These are phyloP conservation scores for Parotia lawesii DNA, from an alignment of 2,113 vertebrate species.

Conservation along the genomic window DNA sequence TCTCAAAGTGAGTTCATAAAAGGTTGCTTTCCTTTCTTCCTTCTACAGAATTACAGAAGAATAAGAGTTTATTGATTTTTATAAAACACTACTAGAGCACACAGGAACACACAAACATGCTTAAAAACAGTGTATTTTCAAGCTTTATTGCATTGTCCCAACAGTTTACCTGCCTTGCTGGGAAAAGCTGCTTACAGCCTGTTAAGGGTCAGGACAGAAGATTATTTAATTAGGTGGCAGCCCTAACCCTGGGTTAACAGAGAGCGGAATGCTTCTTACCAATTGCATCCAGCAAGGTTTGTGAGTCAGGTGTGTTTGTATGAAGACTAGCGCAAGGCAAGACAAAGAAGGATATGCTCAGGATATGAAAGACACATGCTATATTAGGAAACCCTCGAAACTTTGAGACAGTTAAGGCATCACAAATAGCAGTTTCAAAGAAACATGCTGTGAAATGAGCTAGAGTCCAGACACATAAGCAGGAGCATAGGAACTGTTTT, in stretches of 20 bases:
- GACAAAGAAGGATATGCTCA: background rate
- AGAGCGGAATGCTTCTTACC: background rate
- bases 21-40: background rate
- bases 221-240: slow-evolving; percentile 51
- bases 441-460: background rate
- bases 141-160: background rate
- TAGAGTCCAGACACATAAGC: background rate
- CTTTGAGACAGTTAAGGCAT: background rate
- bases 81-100: background rate
- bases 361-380: background rate
- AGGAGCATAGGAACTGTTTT: background rate
- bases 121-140: background rate
- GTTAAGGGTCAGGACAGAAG: slow-evolving; percentile 32
- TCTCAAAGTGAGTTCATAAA: background rate
- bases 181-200: slow-evolving; percentile 57
- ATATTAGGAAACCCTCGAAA: background rate
- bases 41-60: background rate
- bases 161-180: slow-evolving; percentile 13
- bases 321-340: background rate
- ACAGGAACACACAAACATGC: background rate
- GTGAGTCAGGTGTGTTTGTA: background rate
- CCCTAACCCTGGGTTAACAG: background rate
- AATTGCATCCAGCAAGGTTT: background rate
- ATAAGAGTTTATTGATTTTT: background rate
- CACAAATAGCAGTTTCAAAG: background rate